Evolutionary conservation across 2,797 vertebrate genomes (phyloP), one percentile per base, ranked within the genome.

Genomic region (Chanos chanos): DNA sequence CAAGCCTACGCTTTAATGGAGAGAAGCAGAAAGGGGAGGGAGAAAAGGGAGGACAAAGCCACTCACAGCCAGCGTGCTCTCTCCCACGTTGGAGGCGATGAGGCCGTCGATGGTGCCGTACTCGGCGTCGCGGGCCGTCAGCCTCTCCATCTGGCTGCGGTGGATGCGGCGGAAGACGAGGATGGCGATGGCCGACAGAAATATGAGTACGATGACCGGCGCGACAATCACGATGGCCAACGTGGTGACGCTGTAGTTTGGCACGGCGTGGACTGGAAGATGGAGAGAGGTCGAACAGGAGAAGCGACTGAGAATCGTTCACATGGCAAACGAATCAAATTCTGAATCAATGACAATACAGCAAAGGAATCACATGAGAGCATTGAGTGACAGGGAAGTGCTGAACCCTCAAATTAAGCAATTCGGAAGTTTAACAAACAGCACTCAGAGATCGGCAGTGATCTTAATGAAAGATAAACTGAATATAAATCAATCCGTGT

Each of bases 31-130:
- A n/a, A n/a, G n/a, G n/a, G n/a, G n/a, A n/a, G n/a, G n/a, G n/a
- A n/a, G n/a, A n/a, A n/a, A n/a, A n/a, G n/a, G n/a, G n/a, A n/a
- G n/a, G n/a, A n/a, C n/a, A n/a, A n/a, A n/a, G 19, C 40, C 15
- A 89, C 96, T 96, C 82, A 99, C 97, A 77, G 96, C 97, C 73
- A 99, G 75, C 0, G 95, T 99, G 89, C 92, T 98, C 70, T 99
- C 97, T 27, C 96, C 97, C 37, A 99, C 95, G 0, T 99, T 99
- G 8, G 97, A 97, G 1, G 97, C 94, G 50, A 99, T 98, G 45
- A 99, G 93, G 5, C 97, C 97, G 43, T 99, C 97, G 0, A 98
- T 94, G 2, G 95, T 93, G 61, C 95, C 97, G 0, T 97, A 97
- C 39, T 99, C 97, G 0, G 93, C 94, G 30, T 99, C 97, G 36